Evolutionary conservation across 2,113 vertebrate species (phyloP), one percentile per base, ranked within the genome.

Genomic region (Ctenomys sociabilis): DNA sequence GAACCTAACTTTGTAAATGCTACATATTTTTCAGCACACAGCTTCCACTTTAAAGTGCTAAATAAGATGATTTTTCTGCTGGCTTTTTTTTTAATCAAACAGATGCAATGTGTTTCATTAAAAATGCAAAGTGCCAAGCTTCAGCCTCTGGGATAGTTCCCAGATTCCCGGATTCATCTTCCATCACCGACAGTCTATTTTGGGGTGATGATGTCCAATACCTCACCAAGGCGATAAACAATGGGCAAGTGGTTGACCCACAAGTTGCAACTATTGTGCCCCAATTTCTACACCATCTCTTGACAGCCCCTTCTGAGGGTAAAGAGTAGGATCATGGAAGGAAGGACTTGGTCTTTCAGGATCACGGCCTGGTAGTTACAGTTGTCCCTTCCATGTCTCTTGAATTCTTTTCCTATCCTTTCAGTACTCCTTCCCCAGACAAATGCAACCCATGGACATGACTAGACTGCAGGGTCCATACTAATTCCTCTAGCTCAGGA

Each of bases 21-120:
- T 21, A 61, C 14, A 5, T 16, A 85, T 63, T 90, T 84, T 16
- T 54, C 0, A 78, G 43, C 24, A 45, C 6, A 17, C 0, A 7
- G 40, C 12, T 91, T 84, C 78, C 91, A 86, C 52, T n/a, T 2
- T 11, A 52, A 93, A 83, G 37, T 57, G 14, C 10, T 6, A 22
- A 82, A 59, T 49, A 95, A 85, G 17, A 66, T 54, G n/a, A 82
- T 35, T 19, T 80, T 95, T 54, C 26, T 52, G 10, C n/a, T 87
- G n/a, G 52, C 24, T 81, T 88, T 64, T 73, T 92, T 73, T 95
- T 87, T n/a, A n/a, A 90, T 40, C 75, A 88, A 78, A 78, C 24
- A 43, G 35, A 59, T 54, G 49, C 45, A 85, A 75, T 28, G 45
- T 5, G 21, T 35, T 32, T 85, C 72, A 75, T 90, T 90, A n/a